Percentiles rank a stretch among this genome's conserved stretches.
These are phyloP conservation scores for Dryobota labecula DNA, from an alignment of 2,888 invertebrate species.

Conservation along the genomic window DNA sequence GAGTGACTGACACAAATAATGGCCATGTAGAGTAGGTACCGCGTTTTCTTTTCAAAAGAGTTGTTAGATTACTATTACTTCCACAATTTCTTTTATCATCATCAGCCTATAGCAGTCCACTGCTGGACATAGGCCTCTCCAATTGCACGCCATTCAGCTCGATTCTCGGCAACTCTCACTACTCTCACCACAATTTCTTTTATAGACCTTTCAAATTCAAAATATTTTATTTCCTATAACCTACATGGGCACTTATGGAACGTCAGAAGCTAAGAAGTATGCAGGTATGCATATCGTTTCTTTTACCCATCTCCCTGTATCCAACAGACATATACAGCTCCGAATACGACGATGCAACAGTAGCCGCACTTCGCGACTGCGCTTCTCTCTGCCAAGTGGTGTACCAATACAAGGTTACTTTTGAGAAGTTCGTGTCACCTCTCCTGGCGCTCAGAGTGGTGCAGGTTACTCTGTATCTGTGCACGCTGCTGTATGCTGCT, in stretches of 20 bases:
- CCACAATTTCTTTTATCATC: too few species aligned
- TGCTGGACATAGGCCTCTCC: too few species aligned
- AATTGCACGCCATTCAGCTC: too few species aligned
- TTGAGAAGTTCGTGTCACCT: conserved; percentile 83
- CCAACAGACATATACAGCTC: conserved; percentile 75
- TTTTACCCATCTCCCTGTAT: background rate
- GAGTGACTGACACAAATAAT: background rate
- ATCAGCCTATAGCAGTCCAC: too few species aligned
- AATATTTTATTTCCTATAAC: background rate
- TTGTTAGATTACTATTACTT: background rate
- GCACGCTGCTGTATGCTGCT: conserved; percentile 83
- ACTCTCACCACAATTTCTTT: too few species aligned
- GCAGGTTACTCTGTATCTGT: conserved; percentile 85
- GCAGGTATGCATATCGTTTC: too few species aligned
- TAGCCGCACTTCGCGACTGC: conserved; percentile 78
- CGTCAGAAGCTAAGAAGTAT: background rate
- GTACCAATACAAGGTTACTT: conserved; percentile 73
- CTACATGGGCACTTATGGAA: too few species aligned
- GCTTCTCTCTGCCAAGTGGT: conserved; percentile 76
- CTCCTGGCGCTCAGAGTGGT: conserved; percentile 81
- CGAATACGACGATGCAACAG: conserved; percentile 75
- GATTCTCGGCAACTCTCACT: too few species aligned
- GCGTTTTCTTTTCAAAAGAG: background rate
- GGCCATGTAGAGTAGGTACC: background rate
- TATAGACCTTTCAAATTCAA: background rate